Evolutionary conservation across 92 coral and sea anemone species (phyloP).

Genomic region (Chrysogorgia sp.): DNA sequence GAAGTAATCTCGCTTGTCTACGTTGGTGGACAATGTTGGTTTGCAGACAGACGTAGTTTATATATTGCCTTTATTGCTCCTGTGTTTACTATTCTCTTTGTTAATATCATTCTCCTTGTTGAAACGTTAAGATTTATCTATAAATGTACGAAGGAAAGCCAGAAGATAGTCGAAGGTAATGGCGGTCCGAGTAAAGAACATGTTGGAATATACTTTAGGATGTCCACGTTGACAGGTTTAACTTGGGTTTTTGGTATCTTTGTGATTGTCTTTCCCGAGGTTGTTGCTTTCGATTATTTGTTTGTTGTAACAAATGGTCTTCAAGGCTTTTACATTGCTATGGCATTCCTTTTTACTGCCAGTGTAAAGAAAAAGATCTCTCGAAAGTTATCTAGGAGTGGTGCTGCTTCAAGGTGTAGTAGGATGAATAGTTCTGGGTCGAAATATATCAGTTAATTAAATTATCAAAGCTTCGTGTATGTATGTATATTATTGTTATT

Average conservation of each 20-base stretch:
- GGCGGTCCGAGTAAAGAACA: conserved; percentile 16
- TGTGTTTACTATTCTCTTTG: background rate
- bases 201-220: conserved; percentile 14
- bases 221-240: conserved; percentile 11
- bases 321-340: conserved; percentile 28
- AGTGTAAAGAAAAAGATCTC: conserved; percentile 13
- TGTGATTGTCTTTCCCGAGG: background rate
- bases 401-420: background rate
- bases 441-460: background rate
- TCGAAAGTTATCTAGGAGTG: background rate
- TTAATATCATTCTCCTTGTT: background rate
- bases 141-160: conserved; percentile 25
- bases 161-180: background rate
- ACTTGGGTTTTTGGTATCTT: conserved; percentile 21
- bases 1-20: conserved; percentile 7
- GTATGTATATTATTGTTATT: too few species aligned
- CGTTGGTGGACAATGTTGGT: conserved; percentile 9
- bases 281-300: conserved; percentile 1
- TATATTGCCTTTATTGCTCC: conserved; percentile 8
- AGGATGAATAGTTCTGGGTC: conserved; percentile 1
- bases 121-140: conserved; percentile 1
- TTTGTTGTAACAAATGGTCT: conserved; percentile 18
- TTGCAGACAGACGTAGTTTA: background rate
- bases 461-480: background rate
- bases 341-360: conserved; percentile 25